Percentiles rank a stretch among this genome's conserved stretches.
phyloP scores from a whole-genome alignment of 2,888 invertebrate genomes.

The Ochlodes sylvanus region DNA sequence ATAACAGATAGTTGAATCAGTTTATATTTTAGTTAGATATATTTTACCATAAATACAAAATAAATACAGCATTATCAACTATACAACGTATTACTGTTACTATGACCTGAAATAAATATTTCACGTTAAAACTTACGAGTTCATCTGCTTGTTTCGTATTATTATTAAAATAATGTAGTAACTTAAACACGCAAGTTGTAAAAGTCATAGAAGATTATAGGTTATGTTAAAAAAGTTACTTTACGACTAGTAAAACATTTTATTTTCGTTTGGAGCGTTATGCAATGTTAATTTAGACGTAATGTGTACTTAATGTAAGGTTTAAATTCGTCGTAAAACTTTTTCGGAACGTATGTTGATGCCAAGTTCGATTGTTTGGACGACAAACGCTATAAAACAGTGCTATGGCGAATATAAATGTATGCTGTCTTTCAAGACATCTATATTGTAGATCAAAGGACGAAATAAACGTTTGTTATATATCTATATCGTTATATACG shows the following conservation, averaged over 20 bases:
- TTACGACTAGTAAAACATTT: conserved; percentile 20
- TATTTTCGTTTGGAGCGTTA: conserved; percentile 21
- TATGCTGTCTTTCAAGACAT: conserved; percentile 23
- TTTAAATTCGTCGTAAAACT: conserved; percentile 31
- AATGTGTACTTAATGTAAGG: conserved; percentile 7
- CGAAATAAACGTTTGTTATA: too few relatives aligned
- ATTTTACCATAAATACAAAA: too few relatives aligned
- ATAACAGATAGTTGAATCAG: too few relatives aligned
- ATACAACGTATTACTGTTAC: too few relatives aligned
- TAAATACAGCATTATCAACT: too few relatives aligned
- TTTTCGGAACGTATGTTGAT: conserved; percentile 28
- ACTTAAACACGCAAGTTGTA: neutral
- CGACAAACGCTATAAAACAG: conserved; percentile 22
- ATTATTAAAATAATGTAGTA: neutral
- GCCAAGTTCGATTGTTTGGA: conserved; percentile 37
- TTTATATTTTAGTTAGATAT: too few relatives aligned
- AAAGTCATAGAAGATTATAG: conserved; percentile 1
- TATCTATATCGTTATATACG: too few relatives aligned
- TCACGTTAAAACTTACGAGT: neutral
- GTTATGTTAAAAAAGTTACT: neutral
- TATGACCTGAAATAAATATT: neutral
- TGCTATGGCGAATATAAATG: conserved; percentile 18
- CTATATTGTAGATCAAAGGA: conserved; percentile 27
- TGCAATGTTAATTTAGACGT: conserved; percentile 24
- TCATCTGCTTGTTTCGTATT: neutral